Base-by-base conservation (phyloP, 2,888 invertebrate species). In the Ophraella communa region DNA sequence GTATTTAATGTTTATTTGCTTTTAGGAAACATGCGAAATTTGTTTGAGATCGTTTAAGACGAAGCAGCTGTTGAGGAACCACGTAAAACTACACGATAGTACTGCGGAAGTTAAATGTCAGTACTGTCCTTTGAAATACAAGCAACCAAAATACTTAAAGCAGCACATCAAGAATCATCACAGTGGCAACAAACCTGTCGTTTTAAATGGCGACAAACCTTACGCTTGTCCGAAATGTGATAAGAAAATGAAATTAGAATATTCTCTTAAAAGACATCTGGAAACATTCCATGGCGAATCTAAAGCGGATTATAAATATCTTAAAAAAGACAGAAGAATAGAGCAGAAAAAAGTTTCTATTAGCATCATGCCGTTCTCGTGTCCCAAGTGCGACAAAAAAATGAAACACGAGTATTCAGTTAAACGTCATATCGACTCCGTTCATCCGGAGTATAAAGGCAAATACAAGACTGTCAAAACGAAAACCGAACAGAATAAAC, bases 351-450 rank as follows among this genome's bases (percentile, higher is more conserved):
- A 39, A 17, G 17, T 39, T 3, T 39, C 39, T 5, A 39, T 39
- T 7, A 39, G 39, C 17, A 39, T 17, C 7, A 39, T 14, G 17
- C 47, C 42, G 30, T 60, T 14, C 30, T 30, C 42, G 24, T 52
- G 62, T 62, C 56, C 52, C 8, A 51, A 56, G 52, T 44, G 52
- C 27, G 65, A 74, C 7, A 77, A 74, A 39, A 73, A 74, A 30
- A 74, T 83, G 53, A 82, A 82, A 72, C 67, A 79, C 30, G 74
- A 74, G 35, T 76, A 77, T 66, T 82, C 81, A 4, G 64, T 83
- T 20, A 67, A 73, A 51, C 72, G 81, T 20, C 83, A 83, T 70
- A 70, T 82, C 17, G 75, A 73, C 47, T 73, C 67, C 35, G 70
- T 69, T 17, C 83, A 83, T 71, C 71, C 77, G 1, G 39, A 39